Conservation (phyloP, 2,113 vertebrate genomes). For the Siniperca chuatsi region DNA sequence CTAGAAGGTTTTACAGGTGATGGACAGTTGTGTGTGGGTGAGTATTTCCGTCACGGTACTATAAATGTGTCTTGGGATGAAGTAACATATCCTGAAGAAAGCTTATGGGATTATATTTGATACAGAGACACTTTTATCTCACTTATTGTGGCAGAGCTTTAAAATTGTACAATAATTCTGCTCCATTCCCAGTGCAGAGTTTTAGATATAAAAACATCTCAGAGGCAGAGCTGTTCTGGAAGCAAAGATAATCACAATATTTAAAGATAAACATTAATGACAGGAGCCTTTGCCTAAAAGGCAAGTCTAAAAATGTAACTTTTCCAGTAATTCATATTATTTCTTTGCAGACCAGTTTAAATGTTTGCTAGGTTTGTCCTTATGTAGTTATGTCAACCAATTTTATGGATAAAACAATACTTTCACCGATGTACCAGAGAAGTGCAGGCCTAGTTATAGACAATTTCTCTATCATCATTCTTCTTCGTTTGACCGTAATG, state of each 20-base stretch:
- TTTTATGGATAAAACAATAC: slow-evolving; percentile 78
- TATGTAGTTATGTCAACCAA: slow-evolving; percentile 82
- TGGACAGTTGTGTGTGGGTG: slow-evolving; percentile 88
- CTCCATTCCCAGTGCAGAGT: not conserved
- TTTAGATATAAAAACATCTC: not conserved
- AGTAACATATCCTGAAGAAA: slow-evolving; percentile 11
- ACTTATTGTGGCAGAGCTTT: not conserved
- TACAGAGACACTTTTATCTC: slow-evolving; percentile 9
- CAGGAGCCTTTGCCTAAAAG: not conserved
- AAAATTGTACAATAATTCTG: not conserved
- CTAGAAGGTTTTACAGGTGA: slow-evolving; percentile 87
- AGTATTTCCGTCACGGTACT: slow-evolving; percentile 45
- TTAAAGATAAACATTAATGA: not conserved
- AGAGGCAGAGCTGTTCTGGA: slow-evolving; percentile 19
- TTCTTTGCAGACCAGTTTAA: slow-evolving; percentile 81
- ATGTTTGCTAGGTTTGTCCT: slow-evolving; percentile 52
- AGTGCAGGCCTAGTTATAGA: not conserved
- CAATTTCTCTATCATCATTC: not conserved
- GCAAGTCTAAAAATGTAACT: not conserved
- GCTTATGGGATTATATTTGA: slow-evolving; percentile 25
- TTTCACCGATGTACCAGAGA: not conserved
- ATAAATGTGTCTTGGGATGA: not conserved
- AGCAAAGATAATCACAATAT: not conserved
- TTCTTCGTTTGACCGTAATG: not conserved
- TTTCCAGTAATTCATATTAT: not conserved